Base-by-base conservation (phyloP, 2,797 vertebrate genomes). In the Pseudomugil tenellus region DNA sequence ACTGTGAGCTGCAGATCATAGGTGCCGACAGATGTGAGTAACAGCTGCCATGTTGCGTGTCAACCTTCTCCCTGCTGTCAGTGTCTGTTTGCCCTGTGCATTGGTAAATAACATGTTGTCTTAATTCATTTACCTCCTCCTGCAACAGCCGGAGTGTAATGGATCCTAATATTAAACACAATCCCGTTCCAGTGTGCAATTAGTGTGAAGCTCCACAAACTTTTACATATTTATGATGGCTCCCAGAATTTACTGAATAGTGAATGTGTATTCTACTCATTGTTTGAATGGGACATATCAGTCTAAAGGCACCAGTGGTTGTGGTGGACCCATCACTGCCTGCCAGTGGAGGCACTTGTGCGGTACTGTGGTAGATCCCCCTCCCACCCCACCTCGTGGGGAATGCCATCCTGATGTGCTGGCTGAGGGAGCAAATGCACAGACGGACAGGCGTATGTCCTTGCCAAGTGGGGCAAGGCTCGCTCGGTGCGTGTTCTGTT, bases 171-270 rank as follows among this genome's bases (percentile, higher is more conserved):
- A 90, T 92, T 91, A 88, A 88, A 87, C 80, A 90, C 65, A 75
- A 77, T 86, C 69, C 13, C 21, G 49, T 92, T 92, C 87, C 84
- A 91, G 84, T 64, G 26, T 65, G 88, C 88, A 92, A 91, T 91
- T 94, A 94, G 90, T 82, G 79, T 41, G 58, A 77, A 66, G 90
- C 88, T 80, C 79, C 85, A 88, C 90, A 84, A 94, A 92, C 84
- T 80, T 77, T 73, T 85, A 64, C 84, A 86, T 90, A 92, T 87
- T 87, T 90, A 91, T 79, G 77, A 69, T 32, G 54, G 89, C 79
- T 89, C 83, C 53, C 53, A 58, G 48, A 84, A 77, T 84, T 86
- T 77, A 43, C 63, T 61, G 56, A 41, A 19, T 84, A 31, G 39
- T 76, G 79, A 76, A 64, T 60, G 58, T 39, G 67, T 77, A 67